Conservation (phyloP, 2,797 vertebrate genomes). For the Crocidura indochinensis region DNA sequence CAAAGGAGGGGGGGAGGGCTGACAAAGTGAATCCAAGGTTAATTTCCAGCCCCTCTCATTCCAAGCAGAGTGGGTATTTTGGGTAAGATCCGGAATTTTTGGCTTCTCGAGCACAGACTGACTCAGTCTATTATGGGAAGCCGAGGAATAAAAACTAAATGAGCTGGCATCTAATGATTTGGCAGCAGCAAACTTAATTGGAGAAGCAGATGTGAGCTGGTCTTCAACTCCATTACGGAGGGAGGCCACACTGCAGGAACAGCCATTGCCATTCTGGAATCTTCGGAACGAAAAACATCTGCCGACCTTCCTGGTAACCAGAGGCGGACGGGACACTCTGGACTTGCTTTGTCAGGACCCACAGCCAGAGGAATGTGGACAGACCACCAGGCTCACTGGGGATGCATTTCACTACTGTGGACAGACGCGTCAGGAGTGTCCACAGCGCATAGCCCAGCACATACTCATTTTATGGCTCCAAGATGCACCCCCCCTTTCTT, state of each 20-base stretch:
- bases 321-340: not conserved
- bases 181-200: slow-evolving; percentile 29
- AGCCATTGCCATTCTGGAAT: slow-evolving; percentile 6
- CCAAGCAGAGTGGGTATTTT: slow-evolving; percentile 43
- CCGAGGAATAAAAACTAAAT: slow-evolving; percentile 54
- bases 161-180: not conserved
- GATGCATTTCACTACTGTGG: too few species aligned
- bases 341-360: not conserved
- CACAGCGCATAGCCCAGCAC: not conserved
- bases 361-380: not conserved
- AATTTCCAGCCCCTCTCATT: slow-evolving; percentile 15
- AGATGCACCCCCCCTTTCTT: not conserved
- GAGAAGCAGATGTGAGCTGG: slow-evolving; percentile 34
- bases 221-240: not conserved
- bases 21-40: not conserved
- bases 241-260: not conserved
- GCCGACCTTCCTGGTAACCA: not conserved
- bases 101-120: slow-evolving; percentile 53
- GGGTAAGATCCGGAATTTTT: slow-evolving; percentile 54
- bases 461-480: not conserved
- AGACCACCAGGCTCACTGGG: not conserved
- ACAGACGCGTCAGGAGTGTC: not conserved
- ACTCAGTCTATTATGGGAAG: slow-evolving; percentile 38
- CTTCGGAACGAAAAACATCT: not conserved
- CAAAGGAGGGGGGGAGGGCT: not conserved